These are phyloP conservation scores for Idris sp. DNA, from an alignment of 1,140 invertebrate genomes.

Conservation along the genomic window DNA sequence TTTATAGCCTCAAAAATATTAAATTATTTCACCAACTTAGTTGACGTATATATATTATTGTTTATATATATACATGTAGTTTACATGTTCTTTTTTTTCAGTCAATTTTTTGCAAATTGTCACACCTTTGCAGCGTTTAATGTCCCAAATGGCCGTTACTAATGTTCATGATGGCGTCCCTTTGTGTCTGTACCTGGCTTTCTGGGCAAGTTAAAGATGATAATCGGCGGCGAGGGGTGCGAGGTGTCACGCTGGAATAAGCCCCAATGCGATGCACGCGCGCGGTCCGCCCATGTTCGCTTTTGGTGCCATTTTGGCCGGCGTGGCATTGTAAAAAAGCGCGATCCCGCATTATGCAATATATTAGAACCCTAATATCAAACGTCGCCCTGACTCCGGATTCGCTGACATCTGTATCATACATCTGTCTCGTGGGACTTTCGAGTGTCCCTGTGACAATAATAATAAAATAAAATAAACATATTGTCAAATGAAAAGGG, in stretches of 20 bases:
- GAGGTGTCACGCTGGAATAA: conserved; percentile 74
- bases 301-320: conserved; percentile 48
- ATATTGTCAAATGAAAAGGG: too few relatives aligned
- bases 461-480: conserved; percentile 11
- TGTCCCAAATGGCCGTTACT: conserved; percentile 72
- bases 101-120: too few relatives aligned
- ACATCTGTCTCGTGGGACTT: conserved; percentile 68
- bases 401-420: conserved; percentile 76
- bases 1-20: too few relatives aligned
- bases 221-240: conserved; percentile 72
- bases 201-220: conserved; percentile 71
- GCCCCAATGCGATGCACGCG: conserved; percentile 65
- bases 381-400: conserved; percentile 28
- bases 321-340: conserved; percentile 57
- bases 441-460: conserved; percentile 9
- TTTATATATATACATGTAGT: conserved; percentile 29
- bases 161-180: conserved; percentile 71
- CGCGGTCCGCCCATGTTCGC: conserved; percentile 65
- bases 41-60: too few relatives aligned
- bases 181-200: conserved; percentile 70
- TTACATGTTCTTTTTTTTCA: too few relatives aligned
- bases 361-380: conserved; percentile 75
- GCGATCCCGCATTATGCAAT: conserved; percentile 68
- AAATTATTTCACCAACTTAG: too few relatives aligned
- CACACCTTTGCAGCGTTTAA: conserved; percentile 60